Evolutionary conservation across 1,140 invertebrate genomes (phyloP).

Genomic region (Plodia interpunctella): DNA sequence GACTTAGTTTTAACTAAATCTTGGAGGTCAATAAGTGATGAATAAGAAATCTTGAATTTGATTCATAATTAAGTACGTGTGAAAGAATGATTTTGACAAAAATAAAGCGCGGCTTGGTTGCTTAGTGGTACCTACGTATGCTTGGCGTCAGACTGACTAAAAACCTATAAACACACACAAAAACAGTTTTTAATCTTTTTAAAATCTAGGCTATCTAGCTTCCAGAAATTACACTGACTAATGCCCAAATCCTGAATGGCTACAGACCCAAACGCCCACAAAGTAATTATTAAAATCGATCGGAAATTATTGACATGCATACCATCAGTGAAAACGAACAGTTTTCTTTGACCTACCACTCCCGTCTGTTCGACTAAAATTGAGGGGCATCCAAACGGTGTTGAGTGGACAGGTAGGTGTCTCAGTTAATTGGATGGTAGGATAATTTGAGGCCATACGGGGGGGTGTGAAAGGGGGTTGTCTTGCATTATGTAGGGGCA

Average conservation of each 20-base stretch:
- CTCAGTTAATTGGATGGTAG: conserved; percentile 23
- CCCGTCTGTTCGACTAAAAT: neutral
- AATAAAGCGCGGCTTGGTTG: too few species aligned
- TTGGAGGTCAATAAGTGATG: too few species aligned
- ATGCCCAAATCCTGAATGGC: neutral
- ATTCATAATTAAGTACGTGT: too few species aligned
- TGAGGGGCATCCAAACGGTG: neutral
- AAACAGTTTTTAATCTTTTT: too few species aligned
- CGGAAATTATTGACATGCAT: conserved; percentile 41
- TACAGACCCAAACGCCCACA: conserved; percentile 21
- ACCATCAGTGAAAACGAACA: conserved; percentile 18
- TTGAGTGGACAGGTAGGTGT: conserved; percentile 10
- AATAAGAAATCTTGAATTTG: too few species aligned
- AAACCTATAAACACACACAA: too few species aligned
- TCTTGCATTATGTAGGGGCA: conserved; percentile 70
- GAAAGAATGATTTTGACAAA: too few species aligned
- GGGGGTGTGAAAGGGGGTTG: conserved; percentile 21
- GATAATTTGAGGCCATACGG: conserved; percentile 33
- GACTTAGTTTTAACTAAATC: too few species aligned
- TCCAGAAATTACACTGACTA: neutral
- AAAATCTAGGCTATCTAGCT: neutral
- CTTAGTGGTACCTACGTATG: too few species aligned
- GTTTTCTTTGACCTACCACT: conserved; percentile 20
- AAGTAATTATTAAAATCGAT: conserved; percentile 57
- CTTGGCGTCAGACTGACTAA: too few species aligned